These are phyloP conservation scores for Epicampocera succincta DNA, from an alignment of 2,888 invertebrate species.

Conservation along the genomic window DNA sequence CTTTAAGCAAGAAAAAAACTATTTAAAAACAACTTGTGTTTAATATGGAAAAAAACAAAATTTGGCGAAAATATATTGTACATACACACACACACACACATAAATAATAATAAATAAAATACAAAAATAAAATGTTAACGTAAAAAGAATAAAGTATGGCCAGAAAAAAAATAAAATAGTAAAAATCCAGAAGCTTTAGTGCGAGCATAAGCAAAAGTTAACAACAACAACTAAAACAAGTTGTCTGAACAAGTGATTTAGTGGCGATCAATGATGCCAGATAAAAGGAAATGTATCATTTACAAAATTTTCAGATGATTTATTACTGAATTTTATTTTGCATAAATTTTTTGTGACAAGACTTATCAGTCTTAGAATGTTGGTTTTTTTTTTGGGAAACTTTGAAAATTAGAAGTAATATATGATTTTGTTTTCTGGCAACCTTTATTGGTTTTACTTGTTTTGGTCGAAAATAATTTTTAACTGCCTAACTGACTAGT, in stretches of 20 bases:
- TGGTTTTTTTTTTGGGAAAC: too few species aligned
- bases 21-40: constrained; percentile 44
- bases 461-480: too few species aligned
- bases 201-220: constrained; percentile 16
- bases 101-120: constrained; percentile 15
- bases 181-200: constrained; percentile 22
- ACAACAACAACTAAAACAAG: constrained; percentile 45
- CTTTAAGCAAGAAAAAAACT: constrained; percentile 5
- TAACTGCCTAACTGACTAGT: too few species aligned
- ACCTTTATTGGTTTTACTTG: too few species aligned
- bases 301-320: too few species aligned
- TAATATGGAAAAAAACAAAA: constrained; percentile 43
- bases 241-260: constrained; percentile 67
- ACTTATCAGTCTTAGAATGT: too few species aligned
- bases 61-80: constrained; percentile 48
- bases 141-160: constrained; percentile 21
- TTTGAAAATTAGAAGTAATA: too few species aligned
- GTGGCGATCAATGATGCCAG: constrained; percentile 32
- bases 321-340: too few species aligned
- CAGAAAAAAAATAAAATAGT: constrained; percentile 32
- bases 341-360: too few species aligned
- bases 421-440: too few species aligned
- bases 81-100: not conserved
- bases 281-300: not conserved
- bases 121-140: constrained; percentile 16